A percentile compares a stretch with the other conserved stretches of the same genome.
Evolutionary conservation across 2,113 vertebrate species (phyloP).

Genomic region (Myotis yumanensis): DNA sequence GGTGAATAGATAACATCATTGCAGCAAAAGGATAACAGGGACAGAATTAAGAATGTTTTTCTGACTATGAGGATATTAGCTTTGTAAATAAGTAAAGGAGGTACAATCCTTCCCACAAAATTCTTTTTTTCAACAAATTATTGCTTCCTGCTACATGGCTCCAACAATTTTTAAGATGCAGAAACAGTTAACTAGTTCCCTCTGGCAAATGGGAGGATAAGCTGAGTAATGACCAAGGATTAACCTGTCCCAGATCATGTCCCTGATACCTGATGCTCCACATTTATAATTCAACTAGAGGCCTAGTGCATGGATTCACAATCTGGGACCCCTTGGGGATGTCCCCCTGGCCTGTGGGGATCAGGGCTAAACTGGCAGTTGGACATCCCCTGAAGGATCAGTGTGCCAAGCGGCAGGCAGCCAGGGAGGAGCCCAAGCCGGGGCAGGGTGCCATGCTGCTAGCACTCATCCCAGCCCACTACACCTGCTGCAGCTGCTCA

Average conservation of each 20-base stretch:
- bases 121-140: not conserved
- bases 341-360: too few species aligned
- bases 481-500: too few species aligned
- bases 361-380: too few species aligned
- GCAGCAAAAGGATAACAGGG: not conserved
- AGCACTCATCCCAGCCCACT: rapidly evolving
- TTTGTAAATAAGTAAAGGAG: not conserved
- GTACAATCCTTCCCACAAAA: not conserved
- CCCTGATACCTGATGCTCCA: not conserved
- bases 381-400: too few species aligned
- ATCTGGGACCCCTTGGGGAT: too few species aligned
- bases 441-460: too few species aligned
- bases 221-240: not conserved
- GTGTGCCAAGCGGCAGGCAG: too few species aligned
- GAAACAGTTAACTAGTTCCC: not conserved
- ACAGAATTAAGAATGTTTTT: not conserved
- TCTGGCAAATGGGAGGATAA: not conserved
- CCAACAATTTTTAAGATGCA: not conserved
- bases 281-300: not conserved
- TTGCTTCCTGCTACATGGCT: not conserved
- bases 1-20: not conserved
- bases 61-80: not conserved
- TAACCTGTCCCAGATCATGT: not conserved
- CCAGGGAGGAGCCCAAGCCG: too few species aligned
- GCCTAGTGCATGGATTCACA: too few species aligned